A percentile compares a stretch with the other conserved stretches of the same genome.
phyloP scores from a whole-genome alignment of 1,140 invertebrate genomes.

The Chlorops oryzae region DNA sequence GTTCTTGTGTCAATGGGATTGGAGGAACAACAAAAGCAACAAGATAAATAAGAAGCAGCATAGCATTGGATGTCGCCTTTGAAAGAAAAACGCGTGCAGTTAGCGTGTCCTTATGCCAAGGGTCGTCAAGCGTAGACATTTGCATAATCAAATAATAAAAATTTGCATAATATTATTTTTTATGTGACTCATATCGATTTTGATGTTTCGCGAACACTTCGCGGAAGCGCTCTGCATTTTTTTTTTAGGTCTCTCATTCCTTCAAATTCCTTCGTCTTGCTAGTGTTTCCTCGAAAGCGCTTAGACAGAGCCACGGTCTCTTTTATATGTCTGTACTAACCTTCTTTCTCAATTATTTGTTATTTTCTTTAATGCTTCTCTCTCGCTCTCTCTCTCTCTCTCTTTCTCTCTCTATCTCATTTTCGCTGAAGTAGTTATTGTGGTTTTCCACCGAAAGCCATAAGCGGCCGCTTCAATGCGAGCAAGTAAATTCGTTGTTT shows the following conservation, averaged over 20 bases:
- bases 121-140: conserved; percentile 47
- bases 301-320: no score
- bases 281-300: no score
- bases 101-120: conserved; percentile 46
- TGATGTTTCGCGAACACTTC: background rate
- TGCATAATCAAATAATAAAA: conserved; percentile 49
- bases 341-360: no score
- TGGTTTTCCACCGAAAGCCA: no score
- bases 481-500: background rate
- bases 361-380: conserved; percentile 19
- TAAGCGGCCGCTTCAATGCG: background rate
- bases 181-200: conserved; percentile 27
- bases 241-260: background rate
- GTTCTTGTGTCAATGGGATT: no score
- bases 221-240: no score
- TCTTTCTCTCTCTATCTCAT: background rate
- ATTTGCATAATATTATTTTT: conserved; percentile 48
- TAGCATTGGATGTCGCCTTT: no score
- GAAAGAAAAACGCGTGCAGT: conserved; percentile 23
- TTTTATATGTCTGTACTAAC: no score
- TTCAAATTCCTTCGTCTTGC: background rate
- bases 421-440: no score
- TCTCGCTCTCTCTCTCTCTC: conserved; percentile 8
- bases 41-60: no score
- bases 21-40: no score